A percentile compares a stretch with the other conserved stretches of the same genome.
Evolutionary conservation across 1,140 invertebrate genomes (phyloP).

Genomic region (Planococcus citri): DNA sequence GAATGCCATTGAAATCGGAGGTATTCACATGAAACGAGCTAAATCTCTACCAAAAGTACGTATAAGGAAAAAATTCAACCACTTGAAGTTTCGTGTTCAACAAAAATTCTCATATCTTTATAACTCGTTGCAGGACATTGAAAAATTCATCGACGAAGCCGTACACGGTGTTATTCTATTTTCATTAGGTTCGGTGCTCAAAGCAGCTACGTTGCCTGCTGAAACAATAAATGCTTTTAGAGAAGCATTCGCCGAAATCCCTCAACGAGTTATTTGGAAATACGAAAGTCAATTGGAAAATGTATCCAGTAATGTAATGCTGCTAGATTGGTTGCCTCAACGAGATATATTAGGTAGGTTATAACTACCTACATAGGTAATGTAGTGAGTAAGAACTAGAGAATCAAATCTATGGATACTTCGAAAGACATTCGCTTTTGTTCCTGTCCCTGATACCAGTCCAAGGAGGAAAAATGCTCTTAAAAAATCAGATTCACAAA

Average conservation of each 20-base stretch:
- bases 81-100: no score
- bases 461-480: no score
- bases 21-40: slow-evolving; percentile 30
- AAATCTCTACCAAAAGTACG: slow-evolving; percentile 21
- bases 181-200: slow-evolving; percentile 30
- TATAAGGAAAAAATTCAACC: no score
- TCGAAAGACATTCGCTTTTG: no score
- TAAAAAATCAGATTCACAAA: no score
- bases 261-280: slow-evolving; percentile 42
- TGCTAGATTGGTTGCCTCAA: slow-evolving; percentile 48
- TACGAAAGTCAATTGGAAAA: slow-evolving; percentile 39
- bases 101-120: no score
- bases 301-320: slow-evolving; percentile 44
- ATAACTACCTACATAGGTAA: no score
- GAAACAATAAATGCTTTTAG: slow-evolving; percentile 26
- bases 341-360: slow-evolving; percentile 44
- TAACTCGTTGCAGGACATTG: slow-evolving; percentile 40
- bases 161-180: slow-evolving; percentile 32
- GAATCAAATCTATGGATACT: no score
- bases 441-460: no score
- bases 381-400: no score
- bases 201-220: slow-evolving; percentile 25
- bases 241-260: slow-evolving; percentile 32
- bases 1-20: slow-evolving; percentile 31
- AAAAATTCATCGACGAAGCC: slow-evolving; percentile 43